A percentile compares a stretch with the other conserved stretches of the same genome.
Conservation (phyloP, 1,140 invertebrate genomes). For the Bemisia tabaci region DNA sequence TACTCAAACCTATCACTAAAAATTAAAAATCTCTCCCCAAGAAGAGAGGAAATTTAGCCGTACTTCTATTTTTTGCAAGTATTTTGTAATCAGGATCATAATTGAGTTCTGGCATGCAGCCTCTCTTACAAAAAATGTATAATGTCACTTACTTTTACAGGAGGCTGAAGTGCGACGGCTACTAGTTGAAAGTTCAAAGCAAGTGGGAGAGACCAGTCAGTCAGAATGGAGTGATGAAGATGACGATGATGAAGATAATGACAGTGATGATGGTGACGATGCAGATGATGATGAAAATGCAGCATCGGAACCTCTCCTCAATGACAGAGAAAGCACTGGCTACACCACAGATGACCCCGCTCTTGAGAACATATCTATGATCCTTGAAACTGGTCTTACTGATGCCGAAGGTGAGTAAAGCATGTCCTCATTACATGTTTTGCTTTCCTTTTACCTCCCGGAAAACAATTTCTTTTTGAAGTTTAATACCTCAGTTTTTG, state of each 20-base stretch:
- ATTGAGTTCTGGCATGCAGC: too few relatives aligned
- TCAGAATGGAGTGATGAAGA: conserved; percentile 66
- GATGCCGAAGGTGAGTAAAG: conserved; percentile 54
- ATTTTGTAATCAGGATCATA: too few relatives aligned
- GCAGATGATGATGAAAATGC: conserved; percentile 38
- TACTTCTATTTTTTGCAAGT: background rate
- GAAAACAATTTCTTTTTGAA: background rate
- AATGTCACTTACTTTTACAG: too few relatives aligned
- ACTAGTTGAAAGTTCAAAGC: conserved; percentile 29
- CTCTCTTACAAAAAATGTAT: too few relatives aligned
- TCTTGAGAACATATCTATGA: conserved; percentile 64
- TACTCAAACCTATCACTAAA: background rate
- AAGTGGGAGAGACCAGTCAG: conserved; percentile 35
- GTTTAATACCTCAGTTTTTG: background rate
- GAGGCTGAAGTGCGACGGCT: conserved; percentile 38
- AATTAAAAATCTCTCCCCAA: background rate
- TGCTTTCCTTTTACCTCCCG: background rate
- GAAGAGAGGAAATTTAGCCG: background rate
- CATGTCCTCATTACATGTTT: background rate
- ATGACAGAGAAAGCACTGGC: conserved; percentile 51
- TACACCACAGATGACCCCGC: conserved; percentile 72
- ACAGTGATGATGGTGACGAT: conserved; percentile 39
- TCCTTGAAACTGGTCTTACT: conserved; percentile 71
- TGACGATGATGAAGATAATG: conserved; percentile 31
- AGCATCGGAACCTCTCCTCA: conserved; percentile 38